Evolutionary conservation across 2,113 vertebrate genomes (phyloP).

Genomic region (Phrynosoma platyrhinos): DNA sequence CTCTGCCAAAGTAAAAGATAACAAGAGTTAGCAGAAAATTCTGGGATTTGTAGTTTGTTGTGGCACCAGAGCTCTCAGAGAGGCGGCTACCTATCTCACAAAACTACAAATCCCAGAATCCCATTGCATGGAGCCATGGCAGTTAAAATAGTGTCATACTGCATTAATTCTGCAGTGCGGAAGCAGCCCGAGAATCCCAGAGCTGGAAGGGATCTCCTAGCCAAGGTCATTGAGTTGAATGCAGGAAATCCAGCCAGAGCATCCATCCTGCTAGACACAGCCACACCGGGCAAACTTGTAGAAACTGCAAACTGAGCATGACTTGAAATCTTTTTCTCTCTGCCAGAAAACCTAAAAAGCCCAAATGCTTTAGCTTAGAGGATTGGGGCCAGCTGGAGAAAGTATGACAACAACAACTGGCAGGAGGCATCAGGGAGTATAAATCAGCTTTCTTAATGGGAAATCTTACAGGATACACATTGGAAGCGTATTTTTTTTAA

Average conservation of each 20-base stretch:
- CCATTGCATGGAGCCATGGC: too few relatives aligned
- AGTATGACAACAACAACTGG: background rate
- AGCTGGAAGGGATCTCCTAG: too few relatives aligned
- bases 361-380: slow-evolving; percentile 12
- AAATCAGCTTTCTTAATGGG: background rate
- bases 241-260: too few relatives aligned
- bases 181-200: too few relatives aligned
- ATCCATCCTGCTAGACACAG: background rate
- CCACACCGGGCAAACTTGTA: background rate
- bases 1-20: background rate
- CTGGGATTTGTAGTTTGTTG: too few relatives aligned
- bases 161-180: too few relatives aligned
- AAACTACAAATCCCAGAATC: too few relatives aligned
- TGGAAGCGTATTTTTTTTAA: slow-evolving; percentile 23
- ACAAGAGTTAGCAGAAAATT: background rate
- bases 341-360: slow-evolving; percentile 25
- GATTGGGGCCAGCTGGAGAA: slow-evolving; percentile 12
- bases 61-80: too few relatives aligned
- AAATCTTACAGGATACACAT: too few relatives aligned
- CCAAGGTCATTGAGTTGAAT: too few relatives aligned
- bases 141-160: too few relatives aligned
- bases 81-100: too few relatives aligned
- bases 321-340: slow-evolving; percentile 17
- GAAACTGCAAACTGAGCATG: slow-evolving; percentile 6
- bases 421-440: background rate